Evolutionary conservation across 2,888 invertebrate species (phyloP).

Genomic region (Tigriopus californicus): DNA sequence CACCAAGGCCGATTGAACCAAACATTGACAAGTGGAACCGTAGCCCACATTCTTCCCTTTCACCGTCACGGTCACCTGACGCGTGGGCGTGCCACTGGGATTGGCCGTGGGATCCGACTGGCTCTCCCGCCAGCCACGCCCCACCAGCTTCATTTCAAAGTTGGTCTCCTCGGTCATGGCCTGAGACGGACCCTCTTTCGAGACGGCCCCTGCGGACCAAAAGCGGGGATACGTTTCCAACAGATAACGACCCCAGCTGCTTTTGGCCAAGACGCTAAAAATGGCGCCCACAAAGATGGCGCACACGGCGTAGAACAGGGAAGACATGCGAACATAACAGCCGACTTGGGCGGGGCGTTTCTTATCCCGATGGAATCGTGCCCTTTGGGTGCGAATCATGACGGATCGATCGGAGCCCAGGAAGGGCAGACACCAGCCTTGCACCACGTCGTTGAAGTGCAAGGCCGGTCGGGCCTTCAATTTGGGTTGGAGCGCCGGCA

Average conservation of each 20-base stretch:
- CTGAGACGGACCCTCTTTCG: conserved; percentile 33
- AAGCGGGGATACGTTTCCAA: conserved; percentile 39
- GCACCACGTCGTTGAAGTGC: neutral
- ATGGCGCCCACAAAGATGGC: conserved; percentile 38
- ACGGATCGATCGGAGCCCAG: conserved; percentile 63
- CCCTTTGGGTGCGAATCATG: conserved; percentile 56
- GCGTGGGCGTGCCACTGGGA: conserved; percentile 16
- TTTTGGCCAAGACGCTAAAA: conserved; percentile 42
- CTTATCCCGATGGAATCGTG: conserved; percentile 44
- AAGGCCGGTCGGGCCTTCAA: conserved; percentile 24
- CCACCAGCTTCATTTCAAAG: conserved; percentile 34
- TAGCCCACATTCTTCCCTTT: conserved; percentile 13
- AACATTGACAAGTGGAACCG: conserved; percentile 14
- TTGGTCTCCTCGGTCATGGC: conserved; percentile 37
- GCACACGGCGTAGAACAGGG: conserved; percentile 32
- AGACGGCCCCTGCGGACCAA: conserved; percentile 50
- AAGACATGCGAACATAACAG: conserved; percentile 42
- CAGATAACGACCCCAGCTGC: conserved; percentile 33
- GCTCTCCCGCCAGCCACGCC: conserved; percentile 21
- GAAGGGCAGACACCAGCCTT: conserved; percentile 42
- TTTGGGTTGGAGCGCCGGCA: conserved; percentile 43
- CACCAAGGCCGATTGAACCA: conserved; percentile 33
- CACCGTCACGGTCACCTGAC: neutral
- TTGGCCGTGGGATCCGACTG: conserved; percentile 1
- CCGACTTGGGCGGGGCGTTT: conserved; percentile 56